phyloP scores from a whole-genome alignment of 2,113 vertebrate genomes.

The Stigmatopora argus region DNA sequence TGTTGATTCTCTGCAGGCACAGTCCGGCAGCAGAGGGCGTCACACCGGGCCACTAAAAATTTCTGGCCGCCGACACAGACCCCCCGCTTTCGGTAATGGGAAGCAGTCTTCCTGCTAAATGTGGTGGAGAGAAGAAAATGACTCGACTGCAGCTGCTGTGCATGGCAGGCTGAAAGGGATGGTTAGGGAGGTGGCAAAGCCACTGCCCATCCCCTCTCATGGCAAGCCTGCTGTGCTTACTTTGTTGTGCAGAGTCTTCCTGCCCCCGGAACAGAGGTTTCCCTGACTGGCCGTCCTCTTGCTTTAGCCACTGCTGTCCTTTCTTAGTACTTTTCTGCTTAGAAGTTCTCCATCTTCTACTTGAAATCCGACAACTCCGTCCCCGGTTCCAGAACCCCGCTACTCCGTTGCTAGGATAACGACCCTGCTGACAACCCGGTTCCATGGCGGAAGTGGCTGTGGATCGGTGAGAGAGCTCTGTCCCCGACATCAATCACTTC shows the following conservation, averaged over 20 bases:
- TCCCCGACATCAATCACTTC: conserved; percentile 66
- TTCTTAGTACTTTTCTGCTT: conserved; percentile 46
- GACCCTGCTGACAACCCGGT: conserved; percentile 56
- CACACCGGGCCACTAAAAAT: conserved; percentile 50
- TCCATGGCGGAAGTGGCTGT: conserved; percentile 55
- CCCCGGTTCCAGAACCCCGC: conserved; percentile 30
- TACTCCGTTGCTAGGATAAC: conserved; percentile 53
- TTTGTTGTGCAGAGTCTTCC: conserved; percentile 88
- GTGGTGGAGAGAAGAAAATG: conserved; percentile 94
- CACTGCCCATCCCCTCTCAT: conserved; percentile 75
- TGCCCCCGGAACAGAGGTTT: conserved; percentile 60
- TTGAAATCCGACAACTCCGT: conserved; percentile 18
- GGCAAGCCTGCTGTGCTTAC: conserved; percentile 86
- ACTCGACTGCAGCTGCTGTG: conserved; percentile 78
- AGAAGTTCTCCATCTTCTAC: conserved; percentile 34
- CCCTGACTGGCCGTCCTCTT: conserved; percentile 12
- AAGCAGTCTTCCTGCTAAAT: conserved; percentile 84
- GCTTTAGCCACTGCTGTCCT: conserved; percentile 19
- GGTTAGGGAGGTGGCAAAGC: conserved; percentile 74
- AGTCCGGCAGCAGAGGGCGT: conserved; percentile 62
- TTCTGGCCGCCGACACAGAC: conserved; percentile 63
- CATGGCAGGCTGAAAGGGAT: conserved; percentile 60
- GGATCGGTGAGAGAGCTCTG: conserved; percentile 47
- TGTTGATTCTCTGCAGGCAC: conserved; percentile 32
- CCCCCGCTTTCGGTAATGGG: conserved; percentile 77